These are phyloP conservation scores for Drosophila austrosaltans DNA, from an alignment of 2,888 invertebrate species.

Conservation along the genomic window DNA sequence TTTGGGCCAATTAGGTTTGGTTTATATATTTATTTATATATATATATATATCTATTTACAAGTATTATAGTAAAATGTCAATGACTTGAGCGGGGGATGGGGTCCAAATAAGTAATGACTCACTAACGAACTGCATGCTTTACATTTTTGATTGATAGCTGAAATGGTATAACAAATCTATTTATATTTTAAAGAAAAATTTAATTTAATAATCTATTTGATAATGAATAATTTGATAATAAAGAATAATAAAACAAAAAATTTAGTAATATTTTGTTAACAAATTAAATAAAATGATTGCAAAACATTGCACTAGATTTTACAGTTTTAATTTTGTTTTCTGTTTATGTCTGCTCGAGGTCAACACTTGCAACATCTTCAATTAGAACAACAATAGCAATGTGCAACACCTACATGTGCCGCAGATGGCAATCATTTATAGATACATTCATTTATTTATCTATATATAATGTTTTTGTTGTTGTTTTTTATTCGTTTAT, in stretches of 20 bases:
- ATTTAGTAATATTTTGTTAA: no score
- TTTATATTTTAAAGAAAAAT: no score
- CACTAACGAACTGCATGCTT: not conserved
- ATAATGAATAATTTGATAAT: no score
- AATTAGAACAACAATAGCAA: constrained; percentile 59
- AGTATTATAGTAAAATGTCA: constrained; percentile 1
- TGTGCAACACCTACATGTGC: constrained; percentile 58
- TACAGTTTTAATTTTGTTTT: no score
- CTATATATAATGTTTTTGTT: not conserved
- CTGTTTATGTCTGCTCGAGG: constrained; percentile 51
- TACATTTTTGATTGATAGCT: no score
- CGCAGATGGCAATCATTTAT: constrained; percentile 23
- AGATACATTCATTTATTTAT: constrained; percentile 1
- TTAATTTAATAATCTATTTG: no score
- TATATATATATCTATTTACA: not conserved
- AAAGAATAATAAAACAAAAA: no score
- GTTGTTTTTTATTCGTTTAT: not conserved
- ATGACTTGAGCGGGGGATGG: not conserved
- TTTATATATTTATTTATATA: constrained; percentile 19
- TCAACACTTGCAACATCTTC: constrained; percentile 73
- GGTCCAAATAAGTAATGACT: not conserved
- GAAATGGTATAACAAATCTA: no score
- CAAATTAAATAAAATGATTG: no score
- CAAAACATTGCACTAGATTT: no score
- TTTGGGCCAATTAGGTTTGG: constrained; percentile 66